These are phyloP conservation scores for Drepanosiphum platanoidis DNA, from an alignment of 2,888 invertebrate species.

Conservation along the genomic window DNA sequence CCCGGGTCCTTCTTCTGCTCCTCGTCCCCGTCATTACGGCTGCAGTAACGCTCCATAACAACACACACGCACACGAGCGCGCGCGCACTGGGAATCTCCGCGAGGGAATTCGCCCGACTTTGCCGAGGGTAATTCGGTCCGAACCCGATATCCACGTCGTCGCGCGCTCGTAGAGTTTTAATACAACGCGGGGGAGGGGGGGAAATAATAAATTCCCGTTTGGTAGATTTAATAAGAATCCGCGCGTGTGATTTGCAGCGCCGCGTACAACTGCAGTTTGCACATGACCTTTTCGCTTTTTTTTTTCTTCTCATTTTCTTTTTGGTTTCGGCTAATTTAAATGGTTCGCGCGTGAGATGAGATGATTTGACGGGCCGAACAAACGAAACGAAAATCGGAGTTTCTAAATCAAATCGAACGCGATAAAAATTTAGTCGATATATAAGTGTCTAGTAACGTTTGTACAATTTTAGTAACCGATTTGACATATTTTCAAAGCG, in stretches of 20 bases:
- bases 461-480: too few relatives aligned
- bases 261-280: too few relatives aligned
- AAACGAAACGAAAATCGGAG: too few relatives aligned
- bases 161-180: not conserved
- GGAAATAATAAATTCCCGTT: conserved; percentile 35
- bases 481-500: too few relatives aligned
- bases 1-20: not conserved
- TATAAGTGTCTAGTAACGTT: too few relatives aligned
- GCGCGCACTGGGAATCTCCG: not conserved
- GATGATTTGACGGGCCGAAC: too few relatives aligned
- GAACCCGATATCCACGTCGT: conserved; percentile 4
- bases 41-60: too few relatives aligned
- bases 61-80: not conserved
- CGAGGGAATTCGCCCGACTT: conserved; percentile 22
- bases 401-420: too few relatives aligned
- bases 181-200: not conserved
- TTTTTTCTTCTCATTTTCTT: not conserved
- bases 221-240: conserved; percentile 27
- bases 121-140: conserved; percentile 41
- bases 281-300: too few relatives aligned
- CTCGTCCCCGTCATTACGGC: not conserved
- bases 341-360: too few relatives aligned
- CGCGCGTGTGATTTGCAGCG: conserved; percentile 13
- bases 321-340: too few relatives aligned
- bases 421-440: too few relatives aligned